Evolutionary conservation across 2,888 invertebrate species (phyloP).

Genomic region (Eupithecia centaureata): DNA sequence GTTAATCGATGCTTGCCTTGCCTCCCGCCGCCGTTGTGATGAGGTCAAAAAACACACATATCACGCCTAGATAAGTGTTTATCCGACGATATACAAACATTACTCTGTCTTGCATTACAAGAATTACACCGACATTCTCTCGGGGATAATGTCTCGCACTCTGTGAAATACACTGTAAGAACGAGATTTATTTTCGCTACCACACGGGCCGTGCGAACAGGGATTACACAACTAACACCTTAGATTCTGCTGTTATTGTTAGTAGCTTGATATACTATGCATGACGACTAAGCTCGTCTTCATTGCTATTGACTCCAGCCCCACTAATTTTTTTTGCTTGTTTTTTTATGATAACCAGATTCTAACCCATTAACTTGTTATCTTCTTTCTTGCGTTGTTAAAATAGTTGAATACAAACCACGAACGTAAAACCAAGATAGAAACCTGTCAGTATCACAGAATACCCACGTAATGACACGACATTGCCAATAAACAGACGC

Average conservation of each 20-base stretch:
- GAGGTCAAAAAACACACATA: slow-evolving; percentile 52
- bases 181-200: slow-evolving; percentile 36
- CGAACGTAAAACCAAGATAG: slow-evolving; percentile 17
- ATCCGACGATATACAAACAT: slow-evolving; percentile 41
- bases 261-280: background rate
- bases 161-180: slow-evolving; percentile 34
- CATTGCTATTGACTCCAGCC: background rate
- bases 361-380: slow-evolving; percentile 1
- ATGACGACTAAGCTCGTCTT: background rate
- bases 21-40: slow-evolving; percentile 38
- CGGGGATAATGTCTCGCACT: slow-evolving; percentile 37
- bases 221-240: slow-evolving; percentile 28
- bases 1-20: slow-evolving; percentile 51
- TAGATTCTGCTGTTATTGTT: slow-evolving; percentile 2
- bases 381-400: slow-evolving; percentile 17
- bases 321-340: background rate
- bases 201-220: slow-evolving; percentile 34
- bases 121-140: slow-evolving; percentile 35
- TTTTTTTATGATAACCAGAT: background rate
- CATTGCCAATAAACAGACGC: slow-evolving; percentile 60
- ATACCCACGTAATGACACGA: slow-evolving; percentile 67
- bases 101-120: slow-evolving; percentile 41
- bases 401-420: slow-evolving; percentile 26
- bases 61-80: slow-evolving; percentile 41
- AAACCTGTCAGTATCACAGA: slow-evolving; percentile 50